Evolutionary conservation across 2,888 invertebrate genomes (phyloP), one percentile per base, ranked within the genome.

Genomic region (Hypselothyrea guttata): DNA sequence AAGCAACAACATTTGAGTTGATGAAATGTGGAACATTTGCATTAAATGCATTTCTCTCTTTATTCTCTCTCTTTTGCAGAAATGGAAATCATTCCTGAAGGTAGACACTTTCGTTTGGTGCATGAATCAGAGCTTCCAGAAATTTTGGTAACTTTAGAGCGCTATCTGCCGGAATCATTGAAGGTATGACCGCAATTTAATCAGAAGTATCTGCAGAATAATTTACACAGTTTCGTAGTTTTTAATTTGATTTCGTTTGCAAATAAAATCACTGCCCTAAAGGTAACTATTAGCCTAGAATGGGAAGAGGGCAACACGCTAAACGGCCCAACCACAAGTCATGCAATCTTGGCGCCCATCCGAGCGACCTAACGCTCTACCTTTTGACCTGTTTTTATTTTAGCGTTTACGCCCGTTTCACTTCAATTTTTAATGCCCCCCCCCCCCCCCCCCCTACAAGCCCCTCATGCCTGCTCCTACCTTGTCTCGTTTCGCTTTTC

Each of bases 41-140:
- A 31, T 28, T 53, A 4, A 27, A 37, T 44, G 12, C 42, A n/a
- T 12, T n/a, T 41, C 7, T 54, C 27, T 34, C 1, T 40, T 31
- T 46, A n/a, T 31, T 62, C 27, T 18, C 38, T 53, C 4, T 63
- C 31, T 47, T 46, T 87, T 92, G 59, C 91, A 95, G 94, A 94
- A 92, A 95, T 95, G 95, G 95, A 95, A 94, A 93, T 95, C 92
- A 93, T 94, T 92, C 92, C 94, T 90, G 95, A 95, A 92, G 95
- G 95, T 89, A 94, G 93, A 92, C 94, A 95, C 93, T 96, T 96
- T 92, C 94, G 95, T 93, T 93, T 96, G 93, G 94, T 95, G 90
- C 92, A 93, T 91, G 94, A 95, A 92, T 94, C 94, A 90, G 95
- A 96, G 92, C 93, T 96, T 91, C 94, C 95, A 89, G 93, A 94